Conservation (phyloP, 1,140 invertebrate species). For the Drosophila dunni region DNA sequence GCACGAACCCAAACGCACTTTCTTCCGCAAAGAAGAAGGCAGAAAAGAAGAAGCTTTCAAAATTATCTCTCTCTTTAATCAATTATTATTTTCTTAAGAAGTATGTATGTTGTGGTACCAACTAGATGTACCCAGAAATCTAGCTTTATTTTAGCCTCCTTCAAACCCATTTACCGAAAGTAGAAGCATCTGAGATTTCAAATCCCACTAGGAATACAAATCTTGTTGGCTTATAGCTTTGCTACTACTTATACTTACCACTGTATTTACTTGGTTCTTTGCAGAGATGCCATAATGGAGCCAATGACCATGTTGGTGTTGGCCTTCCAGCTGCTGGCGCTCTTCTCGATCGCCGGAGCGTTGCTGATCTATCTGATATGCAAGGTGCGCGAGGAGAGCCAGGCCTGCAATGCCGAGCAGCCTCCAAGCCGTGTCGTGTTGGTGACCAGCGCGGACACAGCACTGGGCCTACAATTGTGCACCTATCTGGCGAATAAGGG, state of each 20-base stretch:
- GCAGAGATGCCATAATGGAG: conserved; percentile 88
- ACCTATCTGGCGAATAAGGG: conserved; percentile 89
- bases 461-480: conserved; percentile 87
- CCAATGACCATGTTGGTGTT: conserved; percentile 90
- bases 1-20: conserved; percentile 9
- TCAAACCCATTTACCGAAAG: no score
- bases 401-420: conserved; percentile 67
- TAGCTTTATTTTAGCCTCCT: no score
- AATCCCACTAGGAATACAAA: no score
- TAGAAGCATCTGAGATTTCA: no score
- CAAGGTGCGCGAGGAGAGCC: conserved; percentile 87
- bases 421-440: conserved; percentile 87
- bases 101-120: no score
- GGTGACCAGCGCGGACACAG: conserved; percentile 91
- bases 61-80: not conserved
- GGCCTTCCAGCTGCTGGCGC: conserved; percentile 90
- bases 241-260: no score
- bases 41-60: not conserved
- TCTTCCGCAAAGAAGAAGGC: not conserved
- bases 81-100: no score
- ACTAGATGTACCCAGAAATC: no score
- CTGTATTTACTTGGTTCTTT: conserved; percentile 27
- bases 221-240: no score
- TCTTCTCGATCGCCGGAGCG: conserved; percentile 91
- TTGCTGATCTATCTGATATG: conserved; percentile 90